phyloP scores from a whole-genome alignment of 1,140 invertebrate species.

The Plutomurus gul region DNA sequence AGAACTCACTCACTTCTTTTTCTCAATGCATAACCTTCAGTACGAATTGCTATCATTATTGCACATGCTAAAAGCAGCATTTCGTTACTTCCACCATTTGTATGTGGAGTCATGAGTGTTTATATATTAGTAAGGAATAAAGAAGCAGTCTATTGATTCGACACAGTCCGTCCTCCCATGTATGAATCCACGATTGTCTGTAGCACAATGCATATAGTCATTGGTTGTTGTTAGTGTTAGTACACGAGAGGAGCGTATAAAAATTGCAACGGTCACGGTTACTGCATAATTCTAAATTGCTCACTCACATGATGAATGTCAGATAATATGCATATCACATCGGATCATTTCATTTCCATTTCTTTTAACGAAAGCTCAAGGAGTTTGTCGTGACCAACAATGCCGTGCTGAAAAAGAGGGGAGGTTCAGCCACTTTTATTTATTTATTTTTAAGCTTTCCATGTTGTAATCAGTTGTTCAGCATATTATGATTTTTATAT shows the following conservation, averaged over 20 bases:
- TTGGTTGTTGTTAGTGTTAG: too few relatives aligned
- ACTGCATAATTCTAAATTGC: slow-evolving; percentile 13
- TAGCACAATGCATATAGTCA: too few relatives aligned
- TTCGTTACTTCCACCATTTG: neutral
- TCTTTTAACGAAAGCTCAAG: neutral
- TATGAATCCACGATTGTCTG: too few relatives aligned
- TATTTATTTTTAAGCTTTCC: slow-evolving; percentile 6
- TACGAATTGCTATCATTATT: slow-evolving; percentile 17
- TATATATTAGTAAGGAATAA: too few relatives aligned
- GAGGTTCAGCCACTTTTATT: neutral
- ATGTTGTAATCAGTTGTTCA: neutral
- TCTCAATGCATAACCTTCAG: neutral
- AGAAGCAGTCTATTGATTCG: too few relatives aligned
- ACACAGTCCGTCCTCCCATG: too few relatives aligned
- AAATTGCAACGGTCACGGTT: slow-evolving; percentile 38
- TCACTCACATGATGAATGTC: slow-evolving; percentile 23
- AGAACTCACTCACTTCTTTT: neutral
- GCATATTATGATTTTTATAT: too few relatives aligned
- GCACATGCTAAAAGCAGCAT: neutral
- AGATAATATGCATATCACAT: slow-evolving; percentile 18
- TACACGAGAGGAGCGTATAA: neutral
- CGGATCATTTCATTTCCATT: slow-evolving; percentile 15
- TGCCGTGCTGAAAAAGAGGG: neutral
- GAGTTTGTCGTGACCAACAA: slow-evolving; percentile 14
- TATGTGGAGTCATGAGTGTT: too few relatives aligned